Conservation (phyloP, 1,140 invertebrate genomes). For the Lepidurus arcticus region DNA sequence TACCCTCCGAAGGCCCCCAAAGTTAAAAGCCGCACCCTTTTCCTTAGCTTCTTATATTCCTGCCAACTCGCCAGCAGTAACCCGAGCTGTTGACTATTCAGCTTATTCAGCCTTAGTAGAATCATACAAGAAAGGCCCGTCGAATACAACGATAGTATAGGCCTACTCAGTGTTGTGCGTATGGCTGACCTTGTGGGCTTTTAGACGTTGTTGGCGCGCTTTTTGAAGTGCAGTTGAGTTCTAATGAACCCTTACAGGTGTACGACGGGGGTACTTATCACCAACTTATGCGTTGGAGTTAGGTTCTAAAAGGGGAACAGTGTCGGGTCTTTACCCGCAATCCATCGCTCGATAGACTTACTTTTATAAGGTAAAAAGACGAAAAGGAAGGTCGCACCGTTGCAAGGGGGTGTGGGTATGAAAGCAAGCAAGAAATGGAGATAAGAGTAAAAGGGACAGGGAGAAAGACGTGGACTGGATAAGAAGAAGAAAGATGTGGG, state of each 20-base stretch:
- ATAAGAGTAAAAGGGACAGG: not conserved
- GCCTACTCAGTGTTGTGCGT: too few species aligned
- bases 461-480: not conserved
- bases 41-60: not conserved
- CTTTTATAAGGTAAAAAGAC: not conserved
- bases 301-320: too few species aligned
- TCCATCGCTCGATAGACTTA: not conserved
- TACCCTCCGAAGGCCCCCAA: not conserved
- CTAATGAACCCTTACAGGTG: not conserved
- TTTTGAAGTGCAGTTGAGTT: not conserved
- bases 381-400: not conserved
- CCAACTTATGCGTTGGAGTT: too few species aligned
- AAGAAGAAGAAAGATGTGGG: slow-evolving; percentile 21
- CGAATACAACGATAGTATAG: not conserved
- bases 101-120: not conserved
- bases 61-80: not conserved
- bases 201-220: not conserved
- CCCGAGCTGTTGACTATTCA: not conserved
- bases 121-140: not conserved
- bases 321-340: too few species aligned
- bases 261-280: too few species aligned
- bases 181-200: not conserved
- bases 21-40: not conserved
- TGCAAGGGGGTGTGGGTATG: not conserved
- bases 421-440: not conserved